These are phyloP conservation scores for Popillia japonica DNA, from an alignment of 1,140 invertebrate genomes.

Conservation along the genomic window DNA sequence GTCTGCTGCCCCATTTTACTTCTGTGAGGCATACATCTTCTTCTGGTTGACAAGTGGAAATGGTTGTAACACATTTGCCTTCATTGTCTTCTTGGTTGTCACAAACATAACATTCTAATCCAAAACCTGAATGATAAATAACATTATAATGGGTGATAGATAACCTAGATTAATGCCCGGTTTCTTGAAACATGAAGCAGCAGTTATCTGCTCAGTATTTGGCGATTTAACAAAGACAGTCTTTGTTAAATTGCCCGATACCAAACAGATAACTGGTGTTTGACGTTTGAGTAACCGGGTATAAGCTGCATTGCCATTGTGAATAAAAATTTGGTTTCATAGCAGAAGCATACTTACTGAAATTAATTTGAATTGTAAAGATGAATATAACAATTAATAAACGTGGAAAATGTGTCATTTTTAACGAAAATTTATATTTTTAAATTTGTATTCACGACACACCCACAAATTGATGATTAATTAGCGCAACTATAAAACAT, in stretches of 20 bases:
- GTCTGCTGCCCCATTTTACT: slow-evolving; percentile 91
- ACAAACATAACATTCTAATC: slow-evolving; percentile 95
- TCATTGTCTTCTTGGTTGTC: slow-evolving; percentile 89
- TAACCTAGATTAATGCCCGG: no score
- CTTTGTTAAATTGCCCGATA: no score
- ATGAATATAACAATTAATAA: not conserved
- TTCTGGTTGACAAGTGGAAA: slow-evolving; percentile 86
- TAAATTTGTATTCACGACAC: not conserved
- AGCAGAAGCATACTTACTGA: not conserved
- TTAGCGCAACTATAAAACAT: no score
- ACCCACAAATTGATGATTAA: not conserved
- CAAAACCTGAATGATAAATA: slow-evolving; percentile 63
- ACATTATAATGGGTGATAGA: not conserved
- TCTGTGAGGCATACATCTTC: slow-evolving; percentile 90
- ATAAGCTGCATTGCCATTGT: no score
- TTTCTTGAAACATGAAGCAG: no score
- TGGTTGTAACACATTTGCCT: slow-evolving; percentile 92
- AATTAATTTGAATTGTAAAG: not conserved
- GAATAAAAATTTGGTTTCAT: no score
- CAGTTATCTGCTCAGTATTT: no score
- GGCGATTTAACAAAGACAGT: no score
- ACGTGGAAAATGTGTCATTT: not conserved
- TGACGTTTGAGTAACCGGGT: no score
- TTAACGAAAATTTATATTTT: no score
- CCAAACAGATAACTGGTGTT: no score